Evolutionary conservation across 1,140 invertebrate species (phyloP), one percentile per base, ranked within the genome.

Genomic region (Drosophila willistoni): DNA sequence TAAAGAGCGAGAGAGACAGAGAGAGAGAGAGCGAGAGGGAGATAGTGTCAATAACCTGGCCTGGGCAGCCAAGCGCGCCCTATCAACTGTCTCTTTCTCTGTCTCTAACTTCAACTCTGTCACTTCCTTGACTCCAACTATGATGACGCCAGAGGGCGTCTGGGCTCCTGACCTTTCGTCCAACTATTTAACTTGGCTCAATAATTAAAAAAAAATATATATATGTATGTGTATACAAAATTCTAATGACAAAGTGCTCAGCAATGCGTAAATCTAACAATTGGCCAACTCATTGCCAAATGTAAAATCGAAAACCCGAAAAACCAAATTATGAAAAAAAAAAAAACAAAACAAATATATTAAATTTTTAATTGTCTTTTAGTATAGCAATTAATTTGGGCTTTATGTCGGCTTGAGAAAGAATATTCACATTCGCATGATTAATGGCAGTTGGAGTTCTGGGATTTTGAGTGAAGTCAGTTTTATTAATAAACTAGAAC

Each of bases 211-310:
- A 75, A 22, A 22, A 1, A 22, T 22, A 22, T 65, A 64, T 34
- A 7, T 36, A 10, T 36, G 3, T 36, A 36, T 36, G 10, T 12
- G 12, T 36, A 3, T 64, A 34, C 64, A 71, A 73, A 79, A 66
- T 66, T 64, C 60, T 33, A 81, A 89, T 84, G 87, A 90, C 87
- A 90, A 89, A 90, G 89, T 90, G 89, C 47, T 89, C 87, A 90
- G 73, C 87, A 90, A 90, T 90, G 83, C 87, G 87, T 90, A 91
- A 90, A 90, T 86, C 65, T 69, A 90, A 82, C 81, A 80, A 51
- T 78, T 74, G 63, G 70, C 71, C 74, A 77, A 76, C 57, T 55
- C 62, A 75, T 83, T 54, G 72, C 71, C 47, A 73, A 79, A 79
- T 67, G 61, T 68, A 59, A 64, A 68, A 39, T 54, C 42, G 71